Percentiles rank a stretch among this genome's conserved stretches.
Conservation (phyloP, 1,140 invertebrate genomes). For the Chrysomallon squamiferum region DNA sequence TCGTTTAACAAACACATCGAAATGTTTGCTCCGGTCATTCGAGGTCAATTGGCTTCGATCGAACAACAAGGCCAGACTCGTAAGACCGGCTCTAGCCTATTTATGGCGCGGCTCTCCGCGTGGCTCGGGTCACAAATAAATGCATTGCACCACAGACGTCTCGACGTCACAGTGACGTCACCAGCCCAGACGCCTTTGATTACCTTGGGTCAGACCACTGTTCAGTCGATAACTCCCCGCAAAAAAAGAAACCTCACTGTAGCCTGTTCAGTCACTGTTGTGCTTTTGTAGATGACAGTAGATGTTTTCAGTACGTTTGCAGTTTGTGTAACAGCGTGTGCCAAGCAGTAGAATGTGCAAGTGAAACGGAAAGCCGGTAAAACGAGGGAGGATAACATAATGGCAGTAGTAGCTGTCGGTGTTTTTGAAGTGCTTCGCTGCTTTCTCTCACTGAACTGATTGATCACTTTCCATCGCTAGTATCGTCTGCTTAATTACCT, state of each 20-base stretch:
- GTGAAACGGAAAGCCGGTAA: background rate
- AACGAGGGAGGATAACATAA: background rate
- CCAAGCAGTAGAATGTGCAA: background rate
- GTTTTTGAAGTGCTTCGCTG: background rate
- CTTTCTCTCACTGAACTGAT: background rate
- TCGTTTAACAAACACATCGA: too few species aligned
- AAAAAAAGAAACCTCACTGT: slow-evolving; percentile 11
- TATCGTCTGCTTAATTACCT: background rate
- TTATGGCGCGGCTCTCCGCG: slow-evolving; percentile 1
- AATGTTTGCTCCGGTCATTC: too few species aligned
- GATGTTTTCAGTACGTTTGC: background rate
- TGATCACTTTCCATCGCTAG: background rate
- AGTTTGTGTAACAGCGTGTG: background rate
- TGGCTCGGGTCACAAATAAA: slow-evolving; percentile 4
- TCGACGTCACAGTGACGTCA: slow-evolving; percentile 38
- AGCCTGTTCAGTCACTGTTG: background rate
- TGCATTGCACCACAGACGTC: slow-evolving; percentile 25
- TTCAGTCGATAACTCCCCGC: background rate
- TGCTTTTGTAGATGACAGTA: background rate
- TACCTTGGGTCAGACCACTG: slow-evolving; percentile 8
- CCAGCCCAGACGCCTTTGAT: slow-evolving; percentile 27
- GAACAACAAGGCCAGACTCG: too few species aligned
- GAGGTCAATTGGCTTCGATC: too few species aligned
- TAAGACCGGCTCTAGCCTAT: background rate
- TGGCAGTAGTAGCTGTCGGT: background rate